Evolutionary conservation across 2,797 vertebrate genomes (phyloP).

Genomic region (Lepilemur septentrionalis): DNA sequence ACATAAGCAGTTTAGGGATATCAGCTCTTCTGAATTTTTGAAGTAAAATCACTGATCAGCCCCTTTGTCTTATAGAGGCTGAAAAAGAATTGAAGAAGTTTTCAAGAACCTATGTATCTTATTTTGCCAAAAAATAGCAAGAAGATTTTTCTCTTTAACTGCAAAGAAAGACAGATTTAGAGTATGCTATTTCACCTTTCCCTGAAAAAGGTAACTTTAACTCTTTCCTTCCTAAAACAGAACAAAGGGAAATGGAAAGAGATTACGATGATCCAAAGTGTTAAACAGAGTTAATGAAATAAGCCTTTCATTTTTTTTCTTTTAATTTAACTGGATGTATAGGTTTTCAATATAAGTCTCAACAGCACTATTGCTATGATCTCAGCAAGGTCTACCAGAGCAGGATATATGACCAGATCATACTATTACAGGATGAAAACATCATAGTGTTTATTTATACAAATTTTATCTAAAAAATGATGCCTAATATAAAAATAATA

Average conservation of each 20-base stretch:
- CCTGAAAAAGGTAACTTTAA: not conserved
- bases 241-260: not conserved
- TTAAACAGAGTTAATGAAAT: not conserved
- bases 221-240: not conserved
- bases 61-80: not conserved
- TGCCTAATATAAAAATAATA: not conserved
- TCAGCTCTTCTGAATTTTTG: not conserved
- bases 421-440: not conserved
- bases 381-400: not conserved
- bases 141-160: not conserved
- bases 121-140: not conserved
- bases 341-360: not conserved
- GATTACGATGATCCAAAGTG: not conserved
- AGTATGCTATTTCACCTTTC: not conserved
- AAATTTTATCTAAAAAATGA: not conserved
- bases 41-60: not conserved
- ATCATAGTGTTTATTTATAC: not conserved
- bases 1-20: not conserved
- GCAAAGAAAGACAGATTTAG: not conserved
- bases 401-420: not conserved
- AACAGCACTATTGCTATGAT: not conserved
- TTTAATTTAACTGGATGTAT: not conserved
- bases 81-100: not conserved
- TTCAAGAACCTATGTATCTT: not conserved
- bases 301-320: not conserved